phyloP scores from a whole-genome alignment of 2,888 invertebrate species.

The Melanotus villosus region DNA sequence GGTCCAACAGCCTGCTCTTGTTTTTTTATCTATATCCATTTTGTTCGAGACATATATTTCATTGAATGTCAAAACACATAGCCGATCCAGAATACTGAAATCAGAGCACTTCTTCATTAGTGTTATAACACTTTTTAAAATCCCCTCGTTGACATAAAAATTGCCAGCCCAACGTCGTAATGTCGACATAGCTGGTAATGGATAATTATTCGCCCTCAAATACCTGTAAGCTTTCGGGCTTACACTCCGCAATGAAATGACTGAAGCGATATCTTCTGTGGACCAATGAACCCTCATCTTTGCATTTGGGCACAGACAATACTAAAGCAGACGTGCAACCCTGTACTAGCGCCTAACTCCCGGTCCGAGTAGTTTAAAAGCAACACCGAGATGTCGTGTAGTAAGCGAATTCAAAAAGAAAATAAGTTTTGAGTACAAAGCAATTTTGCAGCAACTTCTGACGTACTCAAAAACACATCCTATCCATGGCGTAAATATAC shows the following conservation, averaged over 20 bases:
- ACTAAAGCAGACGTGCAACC: no score
- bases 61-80: slow-evolving; percentile 51
- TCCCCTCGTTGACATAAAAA: slow-evolving; percentile 47
- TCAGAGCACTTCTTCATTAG: slow-evolving; percentile 42
- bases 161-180: slow-evolving; percentile 52
- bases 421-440: no score
- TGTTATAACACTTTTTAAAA: slow-evolving; percentile 47
- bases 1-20: slow-evolving; percentile 50
- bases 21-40: slow-evolving; percentile 12
- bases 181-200: slow-evolving; percentile 54
- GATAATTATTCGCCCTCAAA: slow-evolving; percentile 27
- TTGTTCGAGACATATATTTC: slow-evolving; percentile 51
- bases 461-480: no score
- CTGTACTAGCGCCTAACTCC: no score
- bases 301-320: background rate
- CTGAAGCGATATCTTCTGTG: slow-evolving; percentile 40
- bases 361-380: no score
- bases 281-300: slow-evolving; percentile 23
- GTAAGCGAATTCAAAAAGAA: no score
- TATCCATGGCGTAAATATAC: no score
- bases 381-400: no score
- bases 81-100: slow-evolving; percentile 34
- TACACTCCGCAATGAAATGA: slow-evolving; percentile 40
- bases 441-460: no score
- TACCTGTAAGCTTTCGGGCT: slow-evolving; percentile 47